A percentile compares a stretch with the other conserved stretches of the same genome.
These are phyloP conservation scores for Brachirus orientalis DNA, from an alignment of 2,113 vertebrate species.

Conservation along the genomic window DNA sequence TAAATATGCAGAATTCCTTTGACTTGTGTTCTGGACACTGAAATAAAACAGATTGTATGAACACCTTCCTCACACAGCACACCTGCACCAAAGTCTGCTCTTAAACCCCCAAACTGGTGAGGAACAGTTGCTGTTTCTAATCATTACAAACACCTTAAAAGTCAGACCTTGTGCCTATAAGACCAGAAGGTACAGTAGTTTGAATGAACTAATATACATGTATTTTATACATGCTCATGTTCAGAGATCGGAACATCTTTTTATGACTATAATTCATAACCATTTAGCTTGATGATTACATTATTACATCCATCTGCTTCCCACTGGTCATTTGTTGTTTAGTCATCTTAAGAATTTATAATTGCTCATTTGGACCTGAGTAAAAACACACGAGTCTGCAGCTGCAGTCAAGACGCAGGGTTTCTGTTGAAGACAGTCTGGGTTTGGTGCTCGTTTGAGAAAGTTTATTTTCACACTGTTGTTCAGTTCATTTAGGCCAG, in stretches of 20 bases:
- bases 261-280: neutral
- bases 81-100: neutral
- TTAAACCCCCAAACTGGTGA: neutral
- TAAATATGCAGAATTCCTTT: constrained; percentile 21
- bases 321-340: constrained; percentile 31
- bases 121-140: constrained; percentile 18
- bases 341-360: constrained; percentile 13
- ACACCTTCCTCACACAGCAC: constrained; percentile 21
- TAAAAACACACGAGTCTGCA: constrained; percentile 22
- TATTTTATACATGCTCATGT: no score
- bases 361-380: constrained; percentile 26
- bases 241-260: no score
- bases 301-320: constrained; percentile 41
- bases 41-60: constrained; percentile 44
- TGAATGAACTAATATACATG: neutral
- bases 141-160: constrained; percentile 20
- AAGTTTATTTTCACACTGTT: neutral
- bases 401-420: constrained; percentile 6
- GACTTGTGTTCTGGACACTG: no score
- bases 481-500: neutral
- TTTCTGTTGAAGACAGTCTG: constrained; percentile 2
- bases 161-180: constrained; percentile 8
- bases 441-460: no score
- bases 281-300: constrained; percentile 21
- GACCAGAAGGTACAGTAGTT: neutral